Evolutionary conservation across 2,888 invertebrate species (phyloP).

Genomic region (Pterostichus madidus): DNA sequence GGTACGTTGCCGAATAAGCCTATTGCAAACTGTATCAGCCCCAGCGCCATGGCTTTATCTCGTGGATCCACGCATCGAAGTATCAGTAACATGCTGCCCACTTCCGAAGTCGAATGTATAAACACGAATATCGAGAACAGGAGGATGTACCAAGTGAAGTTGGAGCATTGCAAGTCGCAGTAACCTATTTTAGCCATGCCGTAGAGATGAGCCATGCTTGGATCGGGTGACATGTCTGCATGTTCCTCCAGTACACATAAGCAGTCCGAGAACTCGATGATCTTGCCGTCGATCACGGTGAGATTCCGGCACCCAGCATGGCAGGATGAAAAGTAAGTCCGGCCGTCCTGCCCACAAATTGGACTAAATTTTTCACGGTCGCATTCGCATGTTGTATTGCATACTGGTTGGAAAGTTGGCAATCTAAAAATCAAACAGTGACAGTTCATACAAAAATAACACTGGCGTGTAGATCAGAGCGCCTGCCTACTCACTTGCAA

Average conservation of each 20-base stretch:
- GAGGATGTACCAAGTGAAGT: conserved; percentile 89
- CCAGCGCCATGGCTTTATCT: conserved; percentile 97
- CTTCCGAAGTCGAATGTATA: conserved; percentile 95
- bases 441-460: conserved; percentile 59
- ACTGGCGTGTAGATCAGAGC: conserved; percentile 44
- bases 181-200: conserved; percentile 87
- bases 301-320: conserved; percentile 90
- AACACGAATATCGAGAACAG: conserved; percentile 94
- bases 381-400: conserved; percentile 86
- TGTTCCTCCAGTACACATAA: conserved; percentile 76
- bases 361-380: conserved; percentile 89
- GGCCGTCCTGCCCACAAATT: conserved; percentile 90
- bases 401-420: conserved; percentile 78
- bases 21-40: conserved; percentile 95
- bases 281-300: conserved; percentile 81
- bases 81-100: conserved; percentile 93
- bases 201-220: conserved; percentile 66
- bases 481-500: conserved; percentile 64
- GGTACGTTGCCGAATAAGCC: conserved; percentile 96
- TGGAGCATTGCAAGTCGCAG: conserved; percentile 89
- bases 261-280: conserved; percentile 79
- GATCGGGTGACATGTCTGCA: conserved; percentile 67
- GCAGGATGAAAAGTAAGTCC: conserved; percentile 93
- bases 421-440: conserved; percentile 70
- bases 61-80: conserved; percentile 94